Percentiles rank a stretch among this genome's conserved stretches.
Evolutionary conservation across 2,797 vertebrate genomes (phyloP).

Genomic region (Poecilia velifera): DNA sequence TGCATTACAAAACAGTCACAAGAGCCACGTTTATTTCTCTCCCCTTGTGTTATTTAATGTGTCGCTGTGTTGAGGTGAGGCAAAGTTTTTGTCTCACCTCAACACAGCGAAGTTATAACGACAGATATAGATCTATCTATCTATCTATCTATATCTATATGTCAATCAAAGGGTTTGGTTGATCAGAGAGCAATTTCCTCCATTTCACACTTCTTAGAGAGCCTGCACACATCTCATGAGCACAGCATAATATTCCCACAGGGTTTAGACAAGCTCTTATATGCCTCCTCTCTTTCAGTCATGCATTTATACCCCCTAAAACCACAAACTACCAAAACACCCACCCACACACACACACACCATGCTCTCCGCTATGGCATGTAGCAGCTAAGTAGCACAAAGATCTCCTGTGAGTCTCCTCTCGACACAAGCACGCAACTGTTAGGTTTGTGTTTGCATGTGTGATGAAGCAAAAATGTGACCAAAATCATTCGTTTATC

Average conservation of each 20-base stretch:
- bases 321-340: constrained; percentile 58
- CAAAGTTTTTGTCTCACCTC: too few species aligned
- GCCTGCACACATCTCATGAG: constrained; percentile 9
- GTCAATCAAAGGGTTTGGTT: not conserved
- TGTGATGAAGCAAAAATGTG: constrained; percentile 25
- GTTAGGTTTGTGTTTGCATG: constrained; percentile 44
- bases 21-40: not conserved
- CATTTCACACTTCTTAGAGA: not conserved
- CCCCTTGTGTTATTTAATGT: too few species aligned
- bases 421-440: constrained; percentile 50
- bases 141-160: too few species aligned
- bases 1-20: too few species aligned
- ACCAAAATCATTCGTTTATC: constrained; percentile 35
- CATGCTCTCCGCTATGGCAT: constrained; percentile 26
- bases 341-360: constrained; percentile 21
- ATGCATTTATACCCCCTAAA: constrained; percentile 34
- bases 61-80: too few species aligned
- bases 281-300: constrained; percentile 14
- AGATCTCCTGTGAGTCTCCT: constrained; percentile 53
- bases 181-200: not conserved
- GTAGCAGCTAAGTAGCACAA: constrained; percentile 54
- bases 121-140: too few species aligned
- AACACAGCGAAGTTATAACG: too few species aligned
- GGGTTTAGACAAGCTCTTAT: constrained; percentile 28
- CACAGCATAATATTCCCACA: constrained; percentile 7